A percentile compares a stretch with the other conserved stretches of the same genome.
Conservation (phyloP, 2,797 vertebrate species). For the Oryzias sinensis region DNA sequence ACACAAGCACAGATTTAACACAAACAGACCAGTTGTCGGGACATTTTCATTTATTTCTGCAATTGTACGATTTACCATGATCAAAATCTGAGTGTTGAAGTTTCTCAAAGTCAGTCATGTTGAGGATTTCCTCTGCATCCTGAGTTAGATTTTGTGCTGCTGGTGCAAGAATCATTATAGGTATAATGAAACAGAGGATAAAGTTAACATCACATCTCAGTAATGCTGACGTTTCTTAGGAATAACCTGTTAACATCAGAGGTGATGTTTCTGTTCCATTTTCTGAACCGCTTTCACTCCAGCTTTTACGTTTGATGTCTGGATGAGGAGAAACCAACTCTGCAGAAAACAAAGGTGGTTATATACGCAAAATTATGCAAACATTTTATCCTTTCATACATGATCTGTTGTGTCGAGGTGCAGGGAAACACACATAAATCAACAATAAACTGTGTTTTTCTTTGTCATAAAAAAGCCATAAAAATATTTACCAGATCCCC, state of each 20-base stretch:
- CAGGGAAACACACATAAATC: not conserved
- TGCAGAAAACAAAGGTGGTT: not conserved
- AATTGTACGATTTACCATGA: slow-evolving; percentile 17
- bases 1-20: not conserved
- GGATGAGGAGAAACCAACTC: not conserved
- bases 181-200: not conserved
- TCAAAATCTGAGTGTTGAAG: not conserved
- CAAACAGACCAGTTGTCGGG: not conserved
- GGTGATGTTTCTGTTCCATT: not conserved
- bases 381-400: not conserved
- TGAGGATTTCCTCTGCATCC: not conserved
- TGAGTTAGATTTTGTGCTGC: slow-evolving; percentile 11
- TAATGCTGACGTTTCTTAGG: not conserved
- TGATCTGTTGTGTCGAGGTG: not conserved
- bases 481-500: not conserved
- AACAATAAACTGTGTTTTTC: not conserved
- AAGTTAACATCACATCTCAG: not conserved
- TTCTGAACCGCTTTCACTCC: not conserved
- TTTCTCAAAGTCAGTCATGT: slow-evolving; percentile 6
- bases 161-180: slow-evolving; percentile 18
- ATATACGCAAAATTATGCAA: too few relatives aligned
- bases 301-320: not conserved
- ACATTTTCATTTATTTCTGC: not conserved
- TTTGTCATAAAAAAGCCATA: not conserved
- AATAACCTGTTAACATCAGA: not conserved